phyloP scores from a whole-genome alignment of 2,888 invertebrate species.

The Ochlodes sylvanus region DNA sequence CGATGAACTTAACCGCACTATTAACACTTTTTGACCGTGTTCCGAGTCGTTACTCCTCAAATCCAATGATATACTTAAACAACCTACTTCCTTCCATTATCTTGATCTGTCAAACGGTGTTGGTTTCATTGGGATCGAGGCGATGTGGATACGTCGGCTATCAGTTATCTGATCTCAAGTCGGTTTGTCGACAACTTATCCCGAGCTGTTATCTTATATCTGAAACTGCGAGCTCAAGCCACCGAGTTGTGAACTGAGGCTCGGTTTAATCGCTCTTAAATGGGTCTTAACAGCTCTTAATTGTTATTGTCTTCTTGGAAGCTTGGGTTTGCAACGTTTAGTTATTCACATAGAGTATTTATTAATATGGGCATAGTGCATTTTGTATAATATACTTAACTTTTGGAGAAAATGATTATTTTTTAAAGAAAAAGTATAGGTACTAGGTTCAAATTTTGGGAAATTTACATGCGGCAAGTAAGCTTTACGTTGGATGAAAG shows the following conservation, averaged over 20 bases:
- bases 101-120: slow-evolving; percentile 65
- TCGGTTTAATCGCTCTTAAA: slow-evolving; percentile 48
- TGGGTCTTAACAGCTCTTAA: slow-evolving; percentile 28
- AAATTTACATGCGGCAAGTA: too few species aligned
- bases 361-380: too few species aligned
- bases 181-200: slow-evolving; percentile 61
- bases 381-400: too few species aligned
- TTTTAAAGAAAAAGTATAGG: too few species aligned
- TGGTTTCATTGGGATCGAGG: slow-evolving; percentile 60
- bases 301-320: slow-evolving; percentile 31
- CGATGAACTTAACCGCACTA: neutral
- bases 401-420: too few species aligned
- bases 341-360: too few species aligned
- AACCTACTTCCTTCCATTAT: slow-evolving; percentile 27
- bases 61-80: slow-evolving; percentile 36
- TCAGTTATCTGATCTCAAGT: slow-evolving; percentile 54
- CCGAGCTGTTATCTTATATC: slow-evolving; percentile 40
- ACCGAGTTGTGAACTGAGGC: slow-evolving; percentile 53
- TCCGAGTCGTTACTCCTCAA: slow-evolving; percentile 12
- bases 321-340: neutral
- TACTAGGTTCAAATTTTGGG: too few species aligned
- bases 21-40: slow-evolving; percentile 1
- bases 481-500: too few species aligned
- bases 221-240: slow-evolving; percentile 40
- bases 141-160: slow-evolving; percentile 40